Base-by-base conservation (phyloP, 37 sponge, comb jelly and placozoan species). In the Trichoplax adhaerens region DNA sequence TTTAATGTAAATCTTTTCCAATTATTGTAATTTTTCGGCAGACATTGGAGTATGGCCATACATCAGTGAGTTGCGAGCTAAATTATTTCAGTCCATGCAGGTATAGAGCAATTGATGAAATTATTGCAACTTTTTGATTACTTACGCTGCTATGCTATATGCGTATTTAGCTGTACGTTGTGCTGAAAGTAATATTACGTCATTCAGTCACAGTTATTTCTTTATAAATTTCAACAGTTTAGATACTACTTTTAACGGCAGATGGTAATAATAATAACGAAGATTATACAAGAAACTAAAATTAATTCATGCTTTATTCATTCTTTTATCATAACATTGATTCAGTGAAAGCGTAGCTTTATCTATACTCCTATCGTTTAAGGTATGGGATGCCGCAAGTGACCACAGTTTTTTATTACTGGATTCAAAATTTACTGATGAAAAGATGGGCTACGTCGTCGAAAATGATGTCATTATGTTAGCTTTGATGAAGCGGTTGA, bases 371-470 rank as follows among this genome's bases (percentile, higher is more conserved):
- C 1, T 29, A 3, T 52, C 61, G 74, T 63, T 73, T 10, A 64
- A 64, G 74, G 74, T 64, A n/a, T 64, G 74, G 61, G 74, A 73
- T 50, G 29, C 29, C 29, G 29, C 29, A 29, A 29, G 29, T 29
- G 29, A 29, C 29, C 29, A 29, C 29, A 29, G 29, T 29, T 29
- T 29, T 29, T 29, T 29, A 29, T 29, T 29, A 29, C 29, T 67
- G 4, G 46, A 62, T 52, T 74, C 65, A 65, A 53, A 63, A 46
- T 68, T 65, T 65, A 57, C 12, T 1, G 72, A 71, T 56, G 65
- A 68, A 7, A 53, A 55, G 8, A 83, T 87, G 68, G 89, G 85
- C 1, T 81, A 84, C 58, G 76, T 88, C 50, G 77, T 88, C 12
- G 85, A 84, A 71, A 88, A 88, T 71, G 66, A 81, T 58, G 67